phyloP scores from a whole-genome alignment of 2,888 invertebrate genomes.

The Eupsilia transversa region DNA sequence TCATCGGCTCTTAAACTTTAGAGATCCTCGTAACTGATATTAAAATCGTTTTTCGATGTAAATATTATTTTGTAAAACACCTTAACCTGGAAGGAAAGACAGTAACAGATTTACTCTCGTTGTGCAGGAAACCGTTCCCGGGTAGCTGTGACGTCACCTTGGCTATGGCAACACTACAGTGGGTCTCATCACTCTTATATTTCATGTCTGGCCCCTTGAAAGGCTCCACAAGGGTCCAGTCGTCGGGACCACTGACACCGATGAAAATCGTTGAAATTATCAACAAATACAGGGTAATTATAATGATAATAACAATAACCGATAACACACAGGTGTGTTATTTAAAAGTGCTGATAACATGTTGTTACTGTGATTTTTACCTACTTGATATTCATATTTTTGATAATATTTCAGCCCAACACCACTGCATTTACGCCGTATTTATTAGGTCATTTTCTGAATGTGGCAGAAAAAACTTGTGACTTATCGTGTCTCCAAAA shows the following conservation, averaged over 20 bases:
- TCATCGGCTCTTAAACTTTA: conserved; percentile 39
- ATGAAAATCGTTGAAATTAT: conserved; percentile 69
- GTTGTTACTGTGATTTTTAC: conserved; percentile 26
- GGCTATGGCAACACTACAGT: conserved; percentile 76
- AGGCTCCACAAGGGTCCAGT: conserved; percentile 72
- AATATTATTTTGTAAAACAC: background rate
- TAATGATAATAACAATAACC: conserved; percentile 19
- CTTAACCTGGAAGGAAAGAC: background rate
- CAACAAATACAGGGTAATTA: conserved; percentile 76
- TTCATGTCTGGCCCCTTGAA: conserved; percentile 72
- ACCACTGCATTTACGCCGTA: conserved; percentile 78
- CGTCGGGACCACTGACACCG: conserved; percentile 70
- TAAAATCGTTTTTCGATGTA: conserved; percentile 20
- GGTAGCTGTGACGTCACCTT: conserved; percentile 60
- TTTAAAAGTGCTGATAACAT: conserved; percentile 5
- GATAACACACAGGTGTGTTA: conserved; percentile 3
- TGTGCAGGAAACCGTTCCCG: conserved; percentile 68
- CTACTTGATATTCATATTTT: conserved; percentile 14
- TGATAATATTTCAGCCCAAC: conserved; percentile 73
- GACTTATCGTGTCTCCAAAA: conserved; percentile 80
- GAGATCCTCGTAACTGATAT: conserved; percentile 18
- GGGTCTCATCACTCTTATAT: conserved; percentile 75
- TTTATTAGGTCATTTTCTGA: conserved; percentile 77
- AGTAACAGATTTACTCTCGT: conserved; percentile 1
- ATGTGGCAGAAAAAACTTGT: conserved; percentile 75